Evolutionary conservation across 2,888 invertebrate species (phyloP).

Genomic region (Acheta domesticus): DNA sequence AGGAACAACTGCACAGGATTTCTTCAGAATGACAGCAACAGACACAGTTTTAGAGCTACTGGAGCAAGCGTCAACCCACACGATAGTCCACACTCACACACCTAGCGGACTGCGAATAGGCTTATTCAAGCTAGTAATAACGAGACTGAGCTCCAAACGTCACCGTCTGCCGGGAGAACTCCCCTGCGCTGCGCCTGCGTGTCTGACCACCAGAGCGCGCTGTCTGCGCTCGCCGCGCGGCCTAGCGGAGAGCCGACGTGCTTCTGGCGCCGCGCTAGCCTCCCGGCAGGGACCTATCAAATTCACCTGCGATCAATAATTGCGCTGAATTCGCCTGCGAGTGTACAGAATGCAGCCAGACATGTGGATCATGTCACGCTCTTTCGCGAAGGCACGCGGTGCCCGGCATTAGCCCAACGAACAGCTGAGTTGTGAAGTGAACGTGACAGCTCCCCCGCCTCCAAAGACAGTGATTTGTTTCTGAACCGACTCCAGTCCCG

Average conservation of each 20-base stretch:
- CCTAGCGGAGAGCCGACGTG: background rate
- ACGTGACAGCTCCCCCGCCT: background rate
- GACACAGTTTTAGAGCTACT: no score
- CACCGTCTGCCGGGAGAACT: background rate
- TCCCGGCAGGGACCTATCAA: background rate
- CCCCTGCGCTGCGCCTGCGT: background rate
- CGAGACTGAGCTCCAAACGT: slow-evolving; percentile 11
- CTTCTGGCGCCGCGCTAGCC: slow-evolving; percentile 2
- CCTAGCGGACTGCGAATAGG: background rate
- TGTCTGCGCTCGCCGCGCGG: background rate
- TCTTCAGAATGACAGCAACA: background rate
- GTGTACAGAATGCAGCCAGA: background rate
- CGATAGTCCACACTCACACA: background rate
- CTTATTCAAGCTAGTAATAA: background rate
- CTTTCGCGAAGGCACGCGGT: no score
- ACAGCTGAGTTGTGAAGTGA: background rate
- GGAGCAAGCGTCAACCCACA: background rate
- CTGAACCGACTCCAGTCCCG: background rate
- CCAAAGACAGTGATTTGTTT: background rate
- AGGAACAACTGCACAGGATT: background rate
- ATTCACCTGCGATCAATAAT: background rate
- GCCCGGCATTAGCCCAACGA: no score
- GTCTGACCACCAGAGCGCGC: slow-evolving; percentile 9
- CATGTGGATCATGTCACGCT: no score
- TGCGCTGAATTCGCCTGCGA: background rate